Percentiles rank a stretch among this genome's conserved stretches.
phyloP scores from a whole-genome alignment of 1,140 invertebrate species.

The Papilio helenus region DNA sequence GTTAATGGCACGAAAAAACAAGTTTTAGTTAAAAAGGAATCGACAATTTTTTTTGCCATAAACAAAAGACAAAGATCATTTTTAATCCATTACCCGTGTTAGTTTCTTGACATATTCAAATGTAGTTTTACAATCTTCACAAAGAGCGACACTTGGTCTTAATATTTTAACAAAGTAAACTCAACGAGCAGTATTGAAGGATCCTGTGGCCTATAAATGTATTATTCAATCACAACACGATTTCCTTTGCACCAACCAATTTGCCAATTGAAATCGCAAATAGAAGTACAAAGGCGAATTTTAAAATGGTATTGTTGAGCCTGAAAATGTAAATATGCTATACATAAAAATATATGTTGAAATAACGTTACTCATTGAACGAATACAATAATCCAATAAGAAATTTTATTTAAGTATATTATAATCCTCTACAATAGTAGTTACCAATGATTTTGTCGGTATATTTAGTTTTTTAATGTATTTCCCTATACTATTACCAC shows the following conservation, averaged over 20 bases:
- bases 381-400: not conserved
- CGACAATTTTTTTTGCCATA: no score
- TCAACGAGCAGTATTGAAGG: not conserved
- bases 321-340: not conserved
- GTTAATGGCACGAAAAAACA: no score
- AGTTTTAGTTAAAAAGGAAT: no score
- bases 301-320: not conserved
- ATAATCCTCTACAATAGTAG: not conserved
- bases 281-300: not conserved
- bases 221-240: not conserved
- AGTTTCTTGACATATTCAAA: no score
- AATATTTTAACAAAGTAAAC: no score
- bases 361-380: not conserved
- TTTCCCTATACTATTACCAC: not conserved
- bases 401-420: not conserved
- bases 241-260: not conserved
- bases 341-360: not conserved
- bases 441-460: no score
- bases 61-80: no score
- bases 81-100: no score
- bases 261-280: conserved; percentile 19
- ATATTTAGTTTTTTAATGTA: no score
- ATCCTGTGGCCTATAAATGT: not conserved
- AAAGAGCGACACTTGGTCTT: no score
- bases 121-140: no score